Evolutionary conservation across 2,797 vertebrate genomes (phyloP), one percentile per base, ranked within the genome.

Genomic region (Aphelocoma californica): DNA sequence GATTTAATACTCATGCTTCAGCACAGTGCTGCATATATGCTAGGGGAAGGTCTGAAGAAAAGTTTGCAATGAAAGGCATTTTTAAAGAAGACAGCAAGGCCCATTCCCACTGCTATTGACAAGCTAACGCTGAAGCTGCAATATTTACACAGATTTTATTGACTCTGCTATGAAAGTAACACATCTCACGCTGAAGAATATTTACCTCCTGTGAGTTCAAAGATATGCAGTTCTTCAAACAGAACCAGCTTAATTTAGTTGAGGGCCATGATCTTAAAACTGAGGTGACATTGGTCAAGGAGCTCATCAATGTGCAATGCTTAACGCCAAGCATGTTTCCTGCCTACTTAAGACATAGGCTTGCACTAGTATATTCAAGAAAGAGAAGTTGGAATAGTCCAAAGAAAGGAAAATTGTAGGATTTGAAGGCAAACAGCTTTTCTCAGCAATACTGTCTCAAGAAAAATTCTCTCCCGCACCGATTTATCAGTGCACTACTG

Each of bases 381-480:
- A 86, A 79, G 10, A 71, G 47, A 90, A 92, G 58, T 1, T 38
- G 11, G 47, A 86, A 73, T n/a, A 81, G 44, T 70, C 31, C 32
- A 92, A 86, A 69, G 53, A 72, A 86, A 81, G 51, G 47, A 65
- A 92, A 91, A 34, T 88, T 95, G 13, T 6, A 44, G n/a, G 26
- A 92, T 72, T 50, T 70, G 77, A 93, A 86, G 53, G 54, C 48
- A 93, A 93, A 97, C 56, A 94, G 82, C 80, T 95, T 95, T 95
- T 90, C 93, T 96, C 90, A 96, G 93, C 94, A 95, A 70, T 75
- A 84, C 5, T 51, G 47, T 58, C 66, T 66, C 82, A 90, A 88
- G 93, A 95, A 95, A 88, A 95, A 88, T 79, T 84, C 48, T 81
- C 77, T 70, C 88, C 58, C 73, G 44, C 18, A 62, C 15, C 14